These are phyloP conservation scores for Phrynocephalus forsythii DNA, from an alignment of 2,797 vertebrate species.

Conservation along the genomic window DNA sequence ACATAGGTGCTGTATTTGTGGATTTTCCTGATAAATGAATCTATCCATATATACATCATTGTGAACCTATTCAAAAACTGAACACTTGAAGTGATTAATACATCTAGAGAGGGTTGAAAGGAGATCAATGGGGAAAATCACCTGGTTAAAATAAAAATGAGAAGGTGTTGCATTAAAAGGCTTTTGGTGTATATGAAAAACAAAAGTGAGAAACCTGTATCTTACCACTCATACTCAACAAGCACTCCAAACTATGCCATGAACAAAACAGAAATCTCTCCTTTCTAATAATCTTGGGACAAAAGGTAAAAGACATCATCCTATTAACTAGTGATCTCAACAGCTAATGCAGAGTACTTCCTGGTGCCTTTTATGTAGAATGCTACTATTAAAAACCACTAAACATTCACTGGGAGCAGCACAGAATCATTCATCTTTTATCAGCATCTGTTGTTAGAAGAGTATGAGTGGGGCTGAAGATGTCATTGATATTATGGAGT, in stretches of 20 bases:
- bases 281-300: constrained; percentile 99
- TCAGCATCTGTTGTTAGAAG: constrained; percentile 91
- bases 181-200: constrained; percentile 82
- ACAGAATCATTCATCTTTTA: constrained; percentile 93
- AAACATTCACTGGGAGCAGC: constrained; percentile 90
- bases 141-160: constrained; percentile 89
- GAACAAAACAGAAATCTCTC: constrained; percentile 92
- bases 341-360: constrained; percentile 93
- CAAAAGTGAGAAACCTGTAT: constrained; percentile 87
- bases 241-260: constrained; percentile 89
- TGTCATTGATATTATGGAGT: constrained; percentile 97
- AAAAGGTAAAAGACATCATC: constrained; percentile 99
- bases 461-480: constrained; percentile 85
- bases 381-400: constrained; percentile 91
- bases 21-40: constrained; percentile 74
- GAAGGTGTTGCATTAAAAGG: constrained; percentile 93
- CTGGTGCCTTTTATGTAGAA: constrained; percentile 93
- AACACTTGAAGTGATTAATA: constrained; percentile 94
- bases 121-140: constrained; percentile 91
- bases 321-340: constrained; percentile 99
- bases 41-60: constrained; percentile 76
- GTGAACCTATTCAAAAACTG: constrained; percentile 81
- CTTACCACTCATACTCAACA: constrained; percentile 93
- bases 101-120: constrained; percentile 87
- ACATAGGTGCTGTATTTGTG: constrained; percentile 65